Base-by-base conservation (phyloP, 1,140 invertebrate species). In the Brachionus rotundiformis region DNA sequence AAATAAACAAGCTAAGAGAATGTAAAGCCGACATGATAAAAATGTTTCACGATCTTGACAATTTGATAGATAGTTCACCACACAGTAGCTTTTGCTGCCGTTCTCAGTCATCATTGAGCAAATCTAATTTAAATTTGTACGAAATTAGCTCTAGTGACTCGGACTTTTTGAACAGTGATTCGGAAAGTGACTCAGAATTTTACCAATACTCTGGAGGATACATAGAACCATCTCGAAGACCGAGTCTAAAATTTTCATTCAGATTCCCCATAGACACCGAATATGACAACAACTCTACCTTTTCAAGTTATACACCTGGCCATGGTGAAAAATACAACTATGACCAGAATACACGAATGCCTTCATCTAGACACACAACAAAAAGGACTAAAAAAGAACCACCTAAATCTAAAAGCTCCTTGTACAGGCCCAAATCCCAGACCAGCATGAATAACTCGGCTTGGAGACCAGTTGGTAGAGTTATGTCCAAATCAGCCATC, bases 11-110 rank as follows among this genome's bases (percentile, higher is more conserved):
- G 16, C 23, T 73, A 4, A 11, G 68, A 73, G 19, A 44, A 73
- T 73, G 68, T 10, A 73, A 73, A 41, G 68, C 68, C 2, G 68
- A 73, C 23, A 73, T 73, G 68, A 39, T 73, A 13, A 23, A 29
- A 8, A 73, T 73, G 68, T 73, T 73, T 16, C 19, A 73, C 16
- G 68, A 73, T 25, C 10, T 73, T 3, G 68, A 73, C 11, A 73
- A 8, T 13, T 41, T 73, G 41, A 44, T 23, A 44, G 39, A 73
- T 23, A 29, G n/a, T 29, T 44, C 39, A 44, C 36, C 25, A 25
- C 10, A 13, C 3, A 44, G 41, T 7, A 71, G 33, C 19, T 39
- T 39, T 41, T 44, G 8, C 25, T 44, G 36, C 19, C 6, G 44
- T 73, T 19, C 16, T 27, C 39, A 13, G 1, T 71, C 61, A 6